A percentile compares a stretch with the other conserved stretches of the same genome.
These are phyloP conservation scores for Struthio camelus DNA, from an alignment of 2,113 vertebrate species.

Conservation along the genomic window DNA sequence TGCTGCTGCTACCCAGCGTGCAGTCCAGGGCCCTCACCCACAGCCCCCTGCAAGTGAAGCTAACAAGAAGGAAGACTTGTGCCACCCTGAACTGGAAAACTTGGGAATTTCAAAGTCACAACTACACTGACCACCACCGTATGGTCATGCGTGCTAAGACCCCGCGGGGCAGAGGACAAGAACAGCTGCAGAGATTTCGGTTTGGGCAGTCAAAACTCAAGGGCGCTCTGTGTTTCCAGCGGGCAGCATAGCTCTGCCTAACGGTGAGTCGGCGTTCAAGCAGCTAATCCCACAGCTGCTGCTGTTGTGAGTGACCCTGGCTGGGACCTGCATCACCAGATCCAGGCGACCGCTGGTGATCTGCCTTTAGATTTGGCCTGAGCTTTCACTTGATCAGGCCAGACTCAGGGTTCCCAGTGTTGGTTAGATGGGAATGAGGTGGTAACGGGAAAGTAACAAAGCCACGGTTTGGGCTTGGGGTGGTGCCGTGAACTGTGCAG, in stretches of 20 bases:
- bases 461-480: not conserved
- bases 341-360: not conserved
- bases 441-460: not conserved
- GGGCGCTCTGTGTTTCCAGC: not conserved
- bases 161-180: not conserved
- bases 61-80: not conserved
- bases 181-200: accelerated
- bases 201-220: not conserved
- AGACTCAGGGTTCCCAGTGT: accelerated
- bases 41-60: not conserved
- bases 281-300: accelerated
- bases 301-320: not conserved
- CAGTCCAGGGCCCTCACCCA: not conserved
- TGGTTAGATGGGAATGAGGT: accelerated
- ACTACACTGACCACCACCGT: accelerated
- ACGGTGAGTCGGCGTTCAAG: accelerated
- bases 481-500: not conserved
- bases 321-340: not conserved
- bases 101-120: accelerated
- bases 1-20: not conserved
- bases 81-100: not conserved
- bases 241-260: accelerated
- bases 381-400: no score
- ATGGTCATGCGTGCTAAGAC: accelerated
- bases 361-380: no score